Conservation (phyloP, 2,888 invertebrate species). For the Globia sparganii region DNA sequence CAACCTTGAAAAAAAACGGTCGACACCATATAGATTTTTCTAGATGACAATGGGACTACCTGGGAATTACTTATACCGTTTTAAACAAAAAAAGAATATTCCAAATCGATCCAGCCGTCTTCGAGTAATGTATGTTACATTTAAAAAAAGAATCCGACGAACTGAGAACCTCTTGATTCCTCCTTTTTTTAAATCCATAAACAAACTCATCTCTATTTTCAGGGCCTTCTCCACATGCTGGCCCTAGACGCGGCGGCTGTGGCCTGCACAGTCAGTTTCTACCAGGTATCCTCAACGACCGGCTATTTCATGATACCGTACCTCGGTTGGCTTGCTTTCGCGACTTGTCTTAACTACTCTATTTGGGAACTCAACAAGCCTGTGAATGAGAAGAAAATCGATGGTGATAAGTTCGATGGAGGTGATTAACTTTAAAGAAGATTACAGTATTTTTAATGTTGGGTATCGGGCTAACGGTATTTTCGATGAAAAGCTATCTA, state of each 20-base stretch:
- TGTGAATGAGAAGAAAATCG: constrained; percentile 24
- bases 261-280: constrained; percentile 80
- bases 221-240: constrained; percentile 85
- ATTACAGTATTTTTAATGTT: not conserved
- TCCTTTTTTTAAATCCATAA: not conserved
- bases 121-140: not conserved
- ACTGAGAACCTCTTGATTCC: too few relatives aligned
- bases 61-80: too few relatives aligned
- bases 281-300: constrained; percentile 75
- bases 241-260: constrained; percentile 78
- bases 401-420: constrained; percentile 25
- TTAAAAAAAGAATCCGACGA: too few relatives aligned
- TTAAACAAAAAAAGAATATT: too few relatives aligned
- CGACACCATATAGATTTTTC: too few relatives aligned
- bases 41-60: too few relatives aligned
- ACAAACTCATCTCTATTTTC: constrained; percentile 37
- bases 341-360: constrained; percentile 79
- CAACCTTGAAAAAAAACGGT: too few relatives aligned
- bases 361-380: constrained; percentile 76
- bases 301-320: constrained; percentile 81
- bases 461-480: not conserved
- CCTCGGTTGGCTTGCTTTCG: constrained; percentile 83
- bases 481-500: constrained; percentile 12
- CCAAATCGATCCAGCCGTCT: too few relatives aligned
- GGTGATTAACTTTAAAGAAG: not conserved